Evolutionary conservation across 2,888 invertebrate species (phyloP), one percentile per base, ranked within the genome.

Genomic region (Caenorhabditis imperialis): DNA sequence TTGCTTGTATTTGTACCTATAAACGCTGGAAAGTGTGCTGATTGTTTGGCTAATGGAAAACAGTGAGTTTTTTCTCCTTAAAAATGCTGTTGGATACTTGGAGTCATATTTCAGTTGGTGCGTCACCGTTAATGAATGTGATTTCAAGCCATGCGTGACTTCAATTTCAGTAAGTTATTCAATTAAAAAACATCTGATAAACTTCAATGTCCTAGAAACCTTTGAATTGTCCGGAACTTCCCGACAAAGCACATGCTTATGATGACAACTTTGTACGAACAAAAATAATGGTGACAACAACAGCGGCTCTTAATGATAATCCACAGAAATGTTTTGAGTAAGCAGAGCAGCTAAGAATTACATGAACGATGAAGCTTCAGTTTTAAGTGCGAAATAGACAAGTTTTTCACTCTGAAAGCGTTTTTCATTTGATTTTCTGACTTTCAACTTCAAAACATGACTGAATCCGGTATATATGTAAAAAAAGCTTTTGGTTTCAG

Each of bases 321-420:
- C 79, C 82, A 6, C 71, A 76, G 18, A 69, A 60, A 23, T 83
- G 83, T 57, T 60, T 82, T 23, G 45, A 60, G 70, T 73, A 42
- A 23, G 61, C n/a, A n/a, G n/a, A n/a, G n/a, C n/a, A n/a, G n/a
- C n/a, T n/a, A n/a, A n/a, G n/a, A n/a, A n/a, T n/a, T n/a, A n/a
- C n/a, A n/a, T n/a, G n/a, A n/a, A n/a, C n/a, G n/a, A n/a, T n/a
- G n/a, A n/a, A n/a, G n/a, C n/a, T n/a, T n/a, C n/a, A n/a, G n/a
- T n/a, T n/a, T n/a, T n/a, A n/a, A n/a, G n/a, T n/a, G n/a, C n/a
- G n/a, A n/a, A n/a, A n/a, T n/a, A n/a, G n/a, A n/a, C n/a, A n/a
- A n/a, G n/a, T n/a, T 55, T 25, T 38, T 10, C 5, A 10, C 10
- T 3, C 7, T 8, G 38, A 47, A 3, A 18, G 5, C 38, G 38